Percentiles rank a stretch among this genome's conserved stretches.
These are phyloP conservation scores for Zelostemma sp. DNA, from an alignment of 1,140 invertebrate species.

Conservation along the genomic window DNA sequence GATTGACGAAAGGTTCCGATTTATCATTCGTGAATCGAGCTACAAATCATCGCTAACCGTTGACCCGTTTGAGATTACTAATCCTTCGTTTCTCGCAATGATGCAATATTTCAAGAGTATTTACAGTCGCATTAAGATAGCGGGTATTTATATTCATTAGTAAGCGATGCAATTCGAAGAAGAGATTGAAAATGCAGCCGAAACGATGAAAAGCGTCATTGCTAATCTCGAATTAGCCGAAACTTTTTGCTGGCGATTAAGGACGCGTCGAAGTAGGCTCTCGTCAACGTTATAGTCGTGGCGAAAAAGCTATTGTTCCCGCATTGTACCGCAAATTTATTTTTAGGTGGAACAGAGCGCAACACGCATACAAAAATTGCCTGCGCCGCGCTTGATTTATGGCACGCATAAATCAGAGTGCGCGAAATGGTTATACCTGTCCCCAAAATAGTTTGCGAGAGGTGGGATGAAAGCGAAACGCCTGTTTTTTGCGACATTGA, in stretches of 20 bases:
- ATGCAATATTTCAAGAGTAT: not conserved
- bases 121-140: not conserved
- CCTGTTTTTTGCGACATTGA: slow-evolving; percentile 28
- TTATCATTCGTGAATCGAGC: slow-evolving; percentile 9
- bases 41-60: slow-evolving; percentile 17
- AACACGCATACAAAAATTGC: slow-evolving; percentile 48
- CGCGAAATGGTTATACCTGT: slow-evolving; percentile 34
- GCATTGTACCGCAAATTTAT: slow-evolving; percentile 35
- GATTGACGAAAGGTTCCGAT: slow-evolving; percentile 5
- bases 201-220: too few species aligned
- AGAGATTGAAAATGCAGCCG: too few species aligned
- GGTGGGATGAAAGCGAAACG: slow-evolving; percentile 25
- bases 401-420: slow-evolving; percentile 54
- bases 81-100: slow-evolving; percentile 6
- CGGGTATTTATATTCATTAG: slow-evolving; percentile 1
- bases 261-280: too few species aligned
- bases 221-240: not conserved
- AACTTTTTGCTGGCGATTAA: not conserved
- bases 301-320: slow-evolving; percentile 5
- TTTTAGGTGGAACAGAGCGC: slow-evolving; percentile 30
- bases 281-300: not conserved
- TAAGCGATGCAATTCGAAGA: not conserved
- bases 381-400: slow-evolving; percentile 55
- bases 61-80: slow-evolving; percentile 11
- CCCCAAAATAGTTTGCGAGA: slow-evolving; percentile 55